Evolutionary conservation across 2,113 vertebrate species (phyloP), one percentile per base, ranked within the genome.

Genomic region (Asarcornis scutulata): DNA sequence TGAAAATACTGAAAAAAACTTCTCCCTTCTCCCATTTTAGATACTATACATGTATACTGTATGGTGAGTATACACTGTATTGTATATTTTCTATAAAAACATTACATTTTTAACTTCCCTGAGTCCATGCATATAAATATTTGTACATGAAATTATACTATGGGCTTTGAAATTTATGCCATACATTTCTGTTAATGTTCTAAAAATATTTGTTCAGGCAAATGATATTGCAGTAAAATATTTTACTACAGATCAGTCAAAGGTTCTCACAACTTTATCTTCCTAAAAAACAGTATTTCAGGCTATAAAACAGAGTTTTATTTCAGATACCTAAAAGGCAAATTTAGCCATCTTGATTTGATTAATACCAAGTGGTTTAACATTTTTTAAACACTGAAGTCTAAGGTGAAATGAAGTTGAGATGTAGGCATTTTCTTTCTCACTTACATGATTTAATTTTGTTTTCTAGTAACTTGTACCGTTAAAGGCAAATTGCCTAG

Each of bases 181-280:
- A 89, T 92, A 88, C 75, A 89, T 96, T 95, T 97, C 91, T 89
- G 93, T 81, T 95, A 94, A 97, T 94, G 91, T 94, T 92, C 76
- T 87, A 83, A 91, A 97, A 96, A 96, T 96, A 96, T 93, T 96
- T 97, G 74, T 80, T 77, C 88, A 92, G 68, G 93, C 77, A 93
- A 96, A 97, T 88, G 76, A 95, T 94, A 92, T 95, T 89, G 74
- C 91, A 96, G 92, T 89, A 88, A 96, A 96, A 95, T 97, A 91
- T 91, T 96, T 96, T 93, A 93, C 88, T 89, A 74, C 59, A 91
- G 84, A 93, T 56, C 73, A 95, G 96, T 95, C 86, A 96, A 96
- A 96, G 86, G 93, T 95, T 94, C 83, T 96, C 74, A 92, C 83
- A 96, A 92, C 72, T 95, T 95, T 53, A 86, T 94, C 93, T 89